phyloP scores from a whole-genome alignment of 2,113 vertebrate species.

The Peromyscus leucopus region DNA sequence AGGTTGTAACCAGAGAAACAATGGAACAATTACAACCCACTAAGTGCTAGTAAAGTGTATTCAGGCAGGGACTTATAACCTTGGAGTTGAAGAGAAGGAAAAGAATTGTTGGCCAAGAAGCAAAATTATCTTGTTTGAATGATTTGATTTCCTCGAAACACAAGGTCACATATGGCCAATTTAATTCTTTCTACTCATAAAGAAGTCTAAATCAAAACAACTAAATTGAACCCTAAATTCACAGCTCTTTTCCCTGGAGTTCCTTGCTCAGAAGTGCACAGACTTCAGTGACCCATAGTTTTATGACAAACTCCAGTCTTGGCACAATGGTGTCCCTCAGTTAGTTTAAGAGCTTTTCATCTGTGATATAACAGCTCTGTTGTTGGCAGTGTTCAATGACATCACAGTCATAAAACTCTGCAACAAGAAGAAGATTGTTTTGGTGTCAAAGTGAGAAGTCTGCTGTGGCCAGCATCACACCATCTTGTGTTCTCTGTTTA shows the following conservation, averaged over 20 bases:
- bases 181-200: slow-evolving; percentile 70
- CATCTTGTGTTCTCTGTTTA: slow-evolving; percentile 64
- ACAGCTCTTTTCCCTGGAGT: slow-evolving; percentile 67
- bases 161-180: slow-evolving; percentile 58
- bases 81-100: slow-evolving; percentile 65
- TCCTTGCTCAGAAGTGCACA: slow-evolving; percentile 52
- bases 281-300: slow-evolving; percentile 61
- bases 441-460: slow-evolving; percentile 43
- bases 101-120: slow-evolving; percentile 49
- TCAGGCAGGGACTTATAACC: slow-evolving; percentile 12
- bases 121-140: slow-evolving; percentile 70
- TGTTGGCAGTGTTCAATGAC: slow-evolving; percentile 70
- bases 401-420: slow-evolving; percentile 78
- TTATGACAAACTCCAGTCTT: slow-evolving; percentile 65
- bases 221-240: slow-evolving; percentile 71
- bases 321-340: slow-evolving; percentile 49
- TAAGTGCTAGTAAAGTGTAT: slow-evolving; percentile 51
- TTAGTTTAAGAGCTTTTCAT: slow-evolving; percentile 77
- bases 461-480: background rate
- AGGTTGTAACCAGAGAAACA: slow-evolving; percentile 16
- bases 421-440: slow-evolving; percentile 77
- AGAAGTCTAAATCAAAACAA: slow-evolving; percentile 44
- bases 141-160: slow-evolving; percentile 72
- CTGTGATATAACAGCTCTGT: slow-evolving; percentile 69
- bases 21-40: slow-evolving; percentile 60